phyloP scores from a whole-genome alignment of 2,113 vertebrate species.

The Tympanuchus pallidicinctus region DNA sequence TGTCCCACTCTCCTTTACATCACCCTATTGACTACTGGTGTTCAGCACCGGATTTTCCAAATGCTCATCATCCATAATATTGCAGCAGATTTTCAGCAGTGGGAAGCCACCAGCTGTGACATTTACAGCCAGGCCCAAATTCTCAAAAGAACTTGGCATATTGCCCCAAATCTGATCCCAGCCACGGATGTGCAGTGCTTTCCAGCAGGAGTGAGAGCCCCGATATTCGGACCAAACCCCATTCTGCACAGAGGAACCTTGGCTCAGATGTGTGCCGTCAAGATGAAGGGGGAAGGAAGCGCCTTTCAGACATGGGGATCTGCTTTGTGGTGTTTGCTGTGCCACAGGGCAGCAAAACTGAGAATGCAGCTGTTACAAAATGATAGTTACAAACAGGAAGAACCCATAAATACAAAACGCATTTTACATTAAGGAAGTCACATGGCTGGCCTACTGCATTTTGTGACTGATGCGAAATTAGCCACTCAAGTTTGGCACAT shows the following conservation, averaged over 20 bases:
- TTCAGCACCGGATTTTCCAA: background rate
- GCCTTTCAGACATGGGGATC: background rate
- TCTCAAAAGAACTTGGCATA: slow-evolving; percentile 1
- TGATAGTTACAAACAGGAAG: background rate
- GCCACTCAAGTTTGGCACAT: background rate
- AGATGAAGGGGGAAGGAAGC: background rate
- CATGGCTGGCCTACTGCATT: background rate
- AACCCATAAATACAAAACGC: background rate
- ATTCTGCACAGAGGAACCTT: background rate
- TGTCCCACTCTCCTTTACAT: background rate
- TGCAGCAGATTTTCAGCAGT: slow-evolving; percentile 9
- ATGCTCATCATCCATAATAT: background rate
- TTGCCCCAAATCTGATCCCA: background rate
- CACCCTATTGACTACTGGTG: background rate
- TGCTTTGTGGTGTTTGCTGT: background rate
- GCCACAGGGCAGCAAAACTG: background rate
- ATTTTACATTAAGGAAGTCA: background rate
- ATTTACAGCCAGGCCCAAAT: background rate
- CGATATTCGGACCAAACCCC: background rate
- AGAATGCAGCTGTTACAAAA: background rate
- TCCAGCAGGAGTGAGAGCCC: background rate
- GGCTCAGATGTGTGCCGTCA: background rate
- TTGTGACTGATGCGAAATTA: background rate
- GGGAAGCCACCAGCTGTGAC: background rate
- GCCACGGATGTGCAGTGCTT: background rate